phyloP scores from a whole-genome alignment of 2,113 vertebrate genomes.

The western clawed frog (Xenopus tropicalis) region DNA sequence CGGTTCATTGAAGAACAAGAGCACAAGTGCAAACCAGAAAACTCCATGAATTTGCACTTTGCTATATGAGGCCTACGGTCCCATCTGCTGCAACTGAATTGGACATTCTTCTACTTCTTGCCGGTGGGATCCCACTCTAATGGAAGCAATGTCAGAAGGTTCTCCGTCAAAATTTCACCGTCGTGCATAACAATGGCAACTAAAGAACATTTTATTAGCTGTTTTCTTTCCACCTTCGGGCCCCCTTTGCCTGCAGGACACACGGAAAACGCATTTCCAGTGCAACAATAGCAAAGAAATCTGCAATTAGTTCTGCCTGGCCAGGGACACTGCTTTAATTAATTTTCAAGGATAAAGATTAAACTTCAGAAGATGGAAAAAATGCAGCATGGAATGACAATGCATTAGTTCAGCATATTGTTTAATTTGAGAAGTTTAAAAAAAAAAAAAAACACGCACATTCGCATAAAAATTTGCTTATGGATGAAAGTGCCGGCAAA shows the following conservation, averaged over 20 bases:
- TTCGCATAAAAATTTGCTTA: too few relatives aligned
- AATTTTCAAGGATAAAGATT: conserved; percentile 31
- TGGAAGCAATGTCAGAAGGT: too few relatives aligned
- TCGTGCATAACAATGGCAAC: background rate
- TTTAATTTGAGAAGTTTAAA: background rate
- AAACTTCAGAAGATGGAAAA: conserved; percentile 29
- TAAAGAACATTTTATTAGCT: conserved; percentile 20
- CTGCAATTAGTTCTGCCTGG: conserved; percentile 23
- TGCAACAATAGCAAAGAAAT: conserved; percentile 25
- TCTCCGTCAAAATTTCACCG: background rate
- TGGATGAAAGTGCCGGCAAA: too few relatives aligned
- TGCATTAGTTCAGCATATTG: conserved; percentile 3
- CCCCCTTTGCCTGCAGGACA: conserved; percentile 19
- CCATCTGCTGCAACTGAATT: too few relatives aligned
- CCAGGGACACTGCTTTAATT: conserved; percentile 38
- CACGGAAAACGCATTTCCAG: background rate
- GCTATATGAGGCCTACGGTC: too few relatives aligned
- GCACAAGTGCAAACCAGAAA: too few relatives aligned
- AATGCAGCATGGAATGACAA: conserved; percentile 10
- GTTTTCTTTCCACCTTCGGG: conserved; percentile 26
- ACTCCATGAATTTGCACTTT: too few relatives aligned
- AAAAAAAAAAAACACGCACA: background rate
- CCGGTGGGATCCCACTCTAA: too few relatives aligned
- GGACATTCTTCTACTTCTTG: too few relatives aligned
- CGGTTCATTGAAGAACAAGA: too few relatives aligned